These are phyloP conservation scores for Phania funesta DNA, from an alignment of 2,888 invertebrate genomes.

Conservation along the genomic window DNA sequence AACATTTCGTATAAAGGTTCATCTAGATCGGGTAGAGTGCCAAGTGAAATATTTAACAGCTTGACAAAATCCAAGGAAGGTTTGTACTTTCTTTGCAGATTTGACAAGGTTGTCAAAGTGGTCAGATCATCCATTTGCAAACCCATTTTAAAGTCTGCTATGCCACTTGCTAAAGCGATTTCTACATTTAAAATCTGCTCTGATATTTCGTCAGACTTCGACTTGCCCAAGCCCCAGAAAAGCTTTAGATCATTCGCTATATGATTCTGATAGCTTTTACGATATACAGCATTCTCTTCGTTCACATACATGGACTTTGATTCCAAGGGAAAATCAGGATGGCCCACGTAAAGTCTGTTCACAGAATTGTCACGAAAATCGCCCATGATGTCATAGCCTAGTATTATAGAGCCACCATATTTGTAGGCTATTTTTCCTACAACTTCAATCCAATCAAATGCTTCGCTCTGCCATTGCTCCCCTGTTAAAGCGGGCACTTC, in stretches of 20 bases:
- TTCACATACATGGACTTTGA: constrained; percentile 71
- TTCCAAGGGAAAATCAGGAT: constrained; percentile 70
- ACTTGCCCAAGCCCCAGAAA: constrained; percentile 69
- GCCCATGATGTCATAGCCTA: constrained; percentile 70
- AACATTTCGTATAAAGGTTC: constrained; percentile 72
- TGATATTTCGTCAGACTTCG: constrained; percentile 69
- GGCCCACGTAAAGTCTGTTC: constrained; percentile 71
- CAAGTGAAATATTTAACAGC: constrained; percentile 72
- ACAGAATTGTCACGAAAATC: constrained; percentile 68
- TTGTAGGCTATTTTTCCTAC: constrained; percentile 69
- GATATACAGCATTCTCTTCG: constrained; percentile 55
- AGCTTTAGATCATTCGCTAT: constrained; percentile 67
- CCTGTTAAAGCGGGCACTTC: constrained; percentile 73
- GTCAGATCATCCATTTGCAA: constrained; percentile 64
- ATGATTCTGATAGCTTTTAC: constrained; percentile 38
- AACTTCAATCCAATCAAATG: constrained; percentile 75
- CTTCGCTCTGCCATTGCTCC: constrained; percentile 70
- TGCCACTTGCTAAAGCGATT: constrained; percentile 72
- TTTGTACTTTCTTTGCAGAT: constrained; percentile 71
- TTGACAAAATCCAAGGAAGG: constrained; percentile 71
- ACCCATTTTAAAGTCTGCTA: constrained; percentile 69
- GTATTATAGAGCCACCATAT: constrained; percentile 71
- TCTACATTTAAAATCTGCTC: constrained; percentile 74
- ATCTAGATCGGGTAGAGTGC: constrained; percentile 62
- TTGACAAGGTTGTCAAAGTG: constrained; percentile 66